Base-by-base conservation (phyloP, 1,140 invertebrate genomes). In the Meteorus sp. region DNA sequence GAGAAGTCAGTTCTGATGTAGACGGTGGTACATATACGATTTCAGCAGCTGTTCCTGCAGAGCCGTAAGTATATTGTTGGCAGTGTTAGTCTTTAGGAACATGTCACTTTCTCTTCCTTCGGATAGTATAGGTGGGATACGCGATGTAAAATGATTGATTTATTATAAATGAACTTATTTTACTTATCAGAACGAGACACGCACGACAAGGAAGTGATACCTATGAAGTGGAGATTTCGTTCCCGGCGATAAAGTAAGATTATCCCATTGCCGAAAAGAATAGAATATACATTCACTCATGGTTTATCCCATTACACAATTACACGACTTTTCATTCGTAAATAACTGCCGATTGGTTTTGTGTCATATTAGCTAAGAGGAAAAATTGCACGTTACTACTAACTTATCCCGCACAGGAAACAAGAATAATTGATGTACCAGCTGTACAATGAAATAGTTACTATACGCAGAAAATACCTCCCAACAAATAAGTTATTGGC, bases 181-280 rank as follows among this genome's bases (percentile, higher is more conserved):
- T 66, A 65, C 72, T 67, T 72, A 55, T 54, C 54, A 80, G 78
- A 75, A 78, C 74, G 66, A 81, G 80, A 75, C 78, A 81, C 67
- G 76, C 75, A 50, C 78, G 78, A 63, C 79, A 80, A 74, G 78
- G 77, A 70, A 85, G 84, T 72, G 91, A 94, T 81, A 92, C 91
- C 65, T 95, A 95, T 83, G 88, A 85, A 81, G 85, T 95, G 72
- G 89, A 93, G 81, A 90, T 95, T 73, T 87, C 89, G 70, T 95
- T 95, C 85, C 92, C 91, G 69, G 89, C 92, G 67, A 86, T 93
- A 82, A 93, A 92, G 92, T 94, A 89, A 92, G 91, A 88, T 62
- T 62, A 29, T 41, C 57, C 52, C 56, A 23, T 52, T 37, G 23
- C 13, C 39, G 23, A 47, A 53, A 58, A 33, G 3, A 11, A 7